A percentile compares a stretch with the other conserved stretches of the same genome.
These are phyloP conservation scores for Mustela lutreola DNA, from an alignment of 2,113 vertebrate species.

Conservation along the genomic window DNA sequence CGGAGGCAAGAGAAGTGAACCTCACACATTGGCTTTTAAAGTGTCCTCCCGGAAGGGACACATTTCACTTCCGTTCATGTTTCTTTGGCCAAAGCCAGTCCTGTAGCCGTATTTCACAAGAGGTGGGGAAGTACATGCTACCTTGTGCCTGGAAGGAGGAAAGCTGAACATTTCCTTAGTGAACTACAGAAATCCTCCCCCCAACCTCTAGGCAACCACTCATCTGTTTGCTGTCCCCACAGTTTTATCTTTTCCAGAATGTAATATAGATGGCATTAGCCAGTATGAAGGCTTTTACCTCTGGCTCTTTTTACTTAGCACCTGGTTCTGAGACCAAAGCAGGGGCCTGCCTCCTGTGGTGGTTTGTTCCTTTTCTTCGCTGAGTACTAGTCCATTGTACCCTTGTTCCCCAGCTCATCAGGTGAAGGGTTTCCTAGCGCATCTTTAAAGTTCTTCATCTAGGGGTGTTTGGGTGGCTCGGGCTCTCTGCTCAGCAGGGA, in stretches of 20 bases:
- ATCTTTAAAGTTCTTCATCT: background rate
- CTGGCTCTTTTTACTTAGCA: background rate
- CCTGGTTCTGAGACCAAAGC: background rate
- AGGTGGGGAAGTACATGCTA: background rate
- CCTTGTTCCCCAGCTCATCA: background rate
- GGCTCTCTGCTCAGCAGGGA: too few relatives aligned
- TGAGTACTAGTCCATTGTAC: background rate
- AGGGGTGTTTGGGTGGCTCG: too few relatives aligned
- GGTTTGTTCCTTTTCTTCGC: background rate
- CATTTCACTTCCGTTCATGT: background rate
- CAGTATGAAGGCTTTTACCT: background rate
- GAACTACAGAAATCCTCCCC: background rate
- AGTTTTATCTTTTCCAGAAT: background rate
- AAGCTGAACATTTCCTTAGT: background rate
- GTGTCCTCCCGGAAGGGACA: background rate
- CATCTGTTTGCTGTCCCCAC: background rate
- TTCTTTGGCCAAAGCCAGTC: background rate
- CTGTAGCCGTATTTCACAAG: background rate
- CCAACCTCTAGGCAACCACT: background rate
- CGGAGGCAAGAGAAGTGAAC: background rate
- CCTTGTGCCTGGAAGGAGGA: background rate
- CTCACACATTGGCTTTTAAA: background rate
- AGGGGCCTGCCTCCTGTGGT: background rate
- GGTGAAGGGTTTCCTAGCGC: background rate
- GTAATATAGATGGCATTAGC: background rate